phyloP scores from a whole-genome alignment of 1,140 invertebrate genomes.

The Eumaeus atala region DNA sequence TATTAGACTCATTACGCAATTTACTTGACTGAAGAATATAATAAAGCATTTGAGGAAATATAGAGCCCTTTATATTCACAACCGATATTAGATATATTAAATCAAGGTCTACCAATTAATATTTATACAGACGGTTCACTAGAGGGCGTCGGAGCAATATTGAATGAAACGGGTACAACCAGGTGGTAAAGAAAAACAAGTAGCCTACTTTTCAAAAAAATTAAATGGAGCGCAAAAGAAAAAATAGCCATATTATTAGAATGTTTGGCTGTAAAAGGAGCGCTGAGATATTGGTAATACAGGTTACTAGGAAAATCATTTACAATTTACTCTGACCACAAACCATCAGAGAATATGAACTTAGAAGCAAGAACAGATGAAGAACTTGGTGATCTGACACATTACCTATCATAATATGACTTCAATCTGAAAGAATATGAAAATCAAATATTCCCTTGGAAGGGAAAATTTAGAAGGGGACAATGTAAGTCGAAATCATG shows the following conservation, averaged over 20 bases:
- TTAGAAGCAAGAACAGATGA: neutral
- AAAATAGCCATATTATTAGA: neutral
- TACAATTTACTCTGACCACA: neutral
- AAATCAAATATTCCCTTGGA: neutral
- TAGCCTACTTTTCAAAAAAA: neutral
- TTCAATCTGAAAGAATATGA: too few species aligned
- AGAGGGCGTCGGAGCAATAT: neutral
- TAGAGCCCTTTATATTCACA: neutral
- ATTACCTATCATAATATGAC: neutral
- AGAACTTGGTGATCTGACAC: neutral
- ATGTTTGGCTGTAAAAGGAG: neutral
- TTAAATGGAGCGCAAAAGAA: neutral
- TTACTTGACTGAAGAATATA: constrained; percentile 11
- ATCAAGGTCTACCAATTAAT: constrained; percentile 11
- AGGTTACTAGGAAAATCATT: neutral
- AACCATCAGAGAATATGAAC: neutral
- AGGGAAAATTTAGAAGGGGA: neutral
- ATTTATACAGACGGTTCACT: constrained; percentile 10
- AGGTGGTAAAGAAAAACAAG: neutral
- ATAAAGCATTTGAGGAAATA: constrained; percentile 10
- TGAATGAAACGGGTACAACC: neutral
- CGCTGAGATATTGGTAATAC: neutral
- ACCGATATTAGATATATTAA: constrained; percentile 14
- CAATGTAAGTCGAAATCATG: neutral
- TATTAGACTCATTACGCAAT: neutral